Conservation (phyloP, 1,140 invertebrate species). For the Aphelenchoides avenae region DNA sequence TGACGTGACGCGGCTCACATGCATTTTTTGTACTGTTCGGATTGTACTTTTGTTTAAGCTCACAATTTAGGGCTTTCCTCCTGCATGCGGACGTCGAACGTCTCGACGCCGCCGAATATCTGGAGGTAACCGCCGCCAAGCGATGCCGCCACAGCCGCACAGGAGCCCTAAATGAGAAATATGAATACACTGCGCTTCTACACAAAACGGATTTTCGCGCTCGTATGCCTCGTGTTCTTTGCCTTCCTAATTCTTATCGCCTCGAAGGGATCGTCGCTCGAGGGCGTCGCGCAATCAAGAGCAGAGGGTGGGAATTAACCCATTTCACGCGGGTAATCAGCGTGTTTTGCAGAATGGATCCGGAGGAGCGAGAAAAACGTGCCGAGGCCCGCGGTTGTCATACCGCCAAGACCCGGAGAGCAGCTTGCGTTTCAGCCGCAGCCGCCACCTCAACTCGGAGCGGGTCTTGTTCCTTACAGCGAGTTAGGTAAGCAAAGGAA, state of each 20-base stretch:
- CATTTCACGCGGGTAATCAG: slow-evolving; percentile 4
- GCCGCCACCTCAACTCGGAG: slow-evolving; percentile 18
- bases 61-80: too few relatives aligned
- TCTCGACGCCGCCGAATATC: too few relatives aligned
- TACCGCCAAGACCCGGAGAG: slow-evolving; percentile 29
- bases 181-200: slow-evolving; percentile 43
- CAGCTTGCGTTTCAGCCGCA: slow-evolving; percentile 43
- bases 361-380: background rate
- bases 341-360: slow-evolving; percentile 11
- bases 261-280: slow-evolving; percentile 10
- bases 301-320: slow-evolving; percentile 17
- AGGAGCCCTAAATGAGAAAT: too few relatives aligned
- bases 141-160: too few relatives aligned
- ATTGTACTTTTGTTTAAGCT: too few relatives aligned
- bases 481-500: slow-evolving; percentile 26
- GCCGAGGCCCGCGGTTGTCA: background rate
- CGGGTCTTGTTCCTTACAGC: slow-evolving; percentile 13
- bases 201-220: slow-evolving; percentile 34
- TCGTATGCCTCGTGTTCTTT: slow-evolving; percentile 42
- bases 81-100: too few relatives aligned
- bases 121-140: too few relatives aligned
- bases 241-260: slow-evolving; percentile 42
- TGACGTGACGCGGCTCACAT: too few relatives aligned
- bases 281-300: slow-evolving; percentile 5
- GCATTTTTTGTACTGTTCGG: too few relatives aligned